Evolutionary conservation across 2,797 vertebrate genomes (phyloP).

Genomic region (Pampus argenteus): DNA sequence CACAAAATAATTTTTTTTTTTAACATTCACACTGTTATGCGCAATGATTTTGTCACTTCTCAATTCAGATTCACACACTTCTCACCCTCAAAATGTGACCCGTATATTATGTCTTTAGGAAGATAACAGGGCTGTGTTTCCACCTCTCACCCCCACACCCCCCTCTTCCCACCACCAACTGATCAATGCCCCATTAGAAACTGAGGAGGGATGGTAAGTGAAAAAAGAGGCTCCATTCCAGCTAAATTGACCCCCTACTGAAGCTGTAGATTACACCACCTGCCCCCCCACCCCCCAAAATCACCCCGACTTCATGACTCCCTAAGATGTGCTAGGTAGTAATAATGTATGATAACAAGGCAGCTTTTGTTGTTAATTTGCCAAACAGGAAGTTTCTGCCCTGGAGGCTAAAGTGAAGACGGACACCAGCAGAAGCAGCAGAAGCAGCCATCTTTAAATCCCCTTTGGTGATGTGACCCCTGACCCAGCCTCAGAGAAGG

Average conservation of each 20-base stretch:
- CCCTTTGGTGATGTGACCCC: slow-evolving; percentile 76
- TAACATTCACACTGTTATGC: not conserved
- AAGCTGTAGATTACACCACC: slow-evolving; percentile 64
- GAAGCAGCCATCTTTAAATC: slow-evolving; percentile 68
- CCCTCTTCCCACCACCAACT: slow-evolving; percentile 20
- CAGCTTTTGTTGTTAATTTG: slow-evolving; percentile 77
- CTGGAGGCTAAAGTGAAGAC: slow-evolving; percentile 67
- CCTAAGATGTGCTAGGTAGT: slow-evolving; percentile 70
- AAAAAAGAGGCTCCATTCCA: slow-evolving; percentile 47
- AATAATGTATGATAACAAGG: slow-evolving; percentile 78
- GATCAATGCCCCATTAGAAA: slow-evolving; percentile 67
- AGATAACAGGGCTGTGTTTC: slow-evolving; percentile 5
- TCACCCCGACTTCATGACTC: slow-evolving; percentile 49
- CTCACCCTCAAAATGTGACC: not conserved
- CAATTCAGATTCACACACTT: slow-evolving; percentile 6
- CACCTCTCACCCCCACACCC: slow-evolving; percentile 1
- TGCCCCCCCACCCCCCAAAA: not conserved
- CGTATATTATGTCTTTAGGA: slow-evolving; percentile 22
- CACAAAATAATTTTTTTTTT: not conserved
- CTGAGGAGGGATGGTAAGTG: slow-evolving; percentile 30
- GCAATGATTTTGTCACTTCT: slow-evolving; percentile 14
- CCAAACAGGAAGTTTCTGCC: slow-evolving; percentile 76
- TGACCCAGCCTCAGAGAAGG: slow-evolving; percentile 77
- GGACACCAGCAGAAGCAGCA: slow-evolving; percentile 48
- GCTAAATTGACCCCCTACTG: slow-evolving; percentile 69